Base-by-base conservation (phyloP, 2,888 invertebrate species). In the Noctua janthe region DNA sequence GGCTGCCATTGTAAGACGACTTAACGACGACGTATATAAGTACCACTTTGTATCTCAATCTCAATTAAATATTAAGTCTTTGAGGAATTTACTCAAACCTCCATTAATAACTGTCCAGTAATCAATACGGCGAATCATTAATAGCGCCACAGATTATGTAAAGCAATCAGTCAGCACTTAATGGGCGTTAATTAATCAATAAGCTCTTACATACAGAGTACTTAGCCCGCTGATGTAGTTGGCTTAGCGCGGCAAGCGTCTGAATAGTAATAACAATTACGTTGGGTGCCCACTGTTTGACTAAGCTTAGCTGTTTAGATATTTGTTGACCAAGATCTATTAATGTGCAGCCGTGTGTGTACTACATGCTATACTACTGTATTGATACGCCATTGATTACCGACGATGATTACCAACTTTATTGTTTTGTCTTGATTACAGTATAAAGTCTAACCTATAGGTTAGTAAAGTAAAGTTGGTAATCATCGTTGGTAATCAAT, bases 141-240 rank as follows among this genome's bases (percentile, higher is more conserved):
- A 47, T 56, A 62, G 75, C 49, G 66, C 54, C 62, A 67, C 78
- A 76, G 82, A 79, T 79, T 69, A 82, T 76, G 64, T 74, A 78
- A 81, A 80, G 71, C 71, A 76, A 85, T 87, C 74, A 80, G 47
- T 78, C 76, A 87, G 75, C 64, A 73, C 15, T 66, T 86, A 79
- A 82, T 85, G 74, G 23, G 51, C 29, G 74, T 66, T 76, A 85
- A 84, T 81, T 81, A 85, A 85, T 78, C 74, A 71, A 74, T 78
- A 67, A 74, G 69, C 56, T 43, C 66, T 69, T 76, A 80, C 54
- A 35, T 39, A 62, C 35, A 56, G 64, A 35, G 70, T 54, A 43
- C 54, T 39, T n/a, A 70, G 62, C 39, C 8, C 4, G 20, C 62
- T 49, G 51, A 43, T 29, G 49, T 71, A 62, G 29, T 70, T 23